Base-by-base conservation (phyloP, 1,140 invertebrate genomes). In the Pantala flavescens region DNA sequence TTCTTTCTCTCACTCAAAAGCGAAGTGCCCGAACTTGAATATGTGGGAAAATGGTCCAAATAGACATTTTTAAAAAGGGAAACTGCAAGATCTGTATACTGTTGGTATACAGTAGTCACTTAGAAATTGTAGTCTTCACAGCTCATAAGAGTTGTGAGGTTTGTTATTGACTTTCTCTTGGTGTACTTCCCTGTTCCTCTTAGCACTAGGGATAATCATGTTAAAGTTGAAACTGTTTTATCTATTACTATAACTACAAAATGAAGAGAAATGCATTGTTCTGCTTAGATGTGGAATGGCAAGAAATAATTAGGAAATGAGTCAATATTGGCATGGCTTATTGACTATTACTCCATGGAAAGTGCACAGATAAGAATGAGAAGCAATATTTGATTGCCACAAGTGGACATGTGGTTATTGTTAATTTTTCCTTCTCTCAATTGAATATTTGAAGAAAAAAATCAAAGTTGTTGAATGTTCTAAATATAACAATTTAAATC, bases 81-180 rank as follows among this genome's bases (percentile, higher is more conserved):
- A 72, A 72, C 71, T 36, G 28, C 24, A 72, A 23, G 71, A 19
- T n/a, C 42, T n/a, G 19, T 14, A 28, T 72, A 42, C n/a, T 12
- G 28, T 28, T 42, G 19, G 71, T 72, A 24, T 72, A 24, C 23
- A 24, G 24, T 36, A 28, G 71, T 71, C 21, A 9, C 12, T 19
- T 36, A 63, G 49, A 63, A 63, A 63, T 75, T 43, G 73, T 70
- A 70, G 70, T 36, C 75, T 74, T 63, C 75, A 72, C 76, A 76
- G 36, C 74, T 23, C 70, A 73, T 72, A 73, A 63, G 28, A 75
- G 75, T 71, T 72, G 23, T 72, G 43, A 11, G 74, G 75, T 77
- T 78, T 78, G 77, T 77, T 78, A 76, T 77, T 24, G 74, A 77
- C 74, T 77, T 77, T 77, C 43, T 77, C 76, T 74, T 77, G 77